Evolutionary conservation across 2,888 invertebrate species (phyloP).

Genomic region (Autographa pulchrina): DNA sequence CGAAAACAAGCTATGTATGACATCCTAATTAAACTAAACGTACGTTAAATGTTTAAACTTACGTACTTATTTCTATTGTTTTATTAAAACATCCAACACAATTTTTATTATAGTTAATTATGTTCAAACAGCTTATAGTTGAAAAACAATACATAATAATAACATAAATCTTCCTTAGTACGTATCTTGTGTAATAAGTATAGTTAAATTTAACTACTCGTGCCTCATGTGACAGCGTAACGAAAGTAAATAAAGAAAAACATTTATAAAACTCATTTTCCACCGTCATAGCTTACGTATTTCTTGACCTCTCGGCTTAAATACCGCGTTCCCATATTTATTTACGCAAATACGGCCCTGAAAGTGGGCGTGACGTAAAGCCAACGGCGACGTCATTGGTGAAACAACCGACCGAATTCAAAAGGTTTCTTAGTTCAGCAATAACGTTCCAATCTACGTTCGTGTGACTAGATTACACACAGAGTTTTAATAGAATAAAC

Average conservation of each 20-base stretch:
- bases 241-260: constrained; percentile 29
- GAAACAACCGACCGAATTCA: constrained; percentile 65
- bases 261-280: constrained; percentile 31
- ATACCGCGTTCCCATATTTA: constrained; percentile 71
- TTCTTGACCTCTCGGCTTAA: constrained; percentile 51
- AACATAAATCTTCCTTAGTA: not conserved
- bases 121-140: not conserved
- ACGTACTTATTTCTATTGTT: too few relatives aligned
- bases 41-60: too few relatives aligned
- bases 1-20: not conserved
- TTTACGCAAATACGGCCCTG: constrained; percentile 85
- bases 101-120: not conserved
- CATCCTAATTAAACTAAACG: too few relatives aligned
- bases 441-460: constrained; percentile 73
- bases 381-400: constrained; percentile 80
- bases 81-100: not conserved
- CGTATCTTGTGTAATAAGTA: not conserved
- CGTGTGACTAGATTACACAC: not conserved
- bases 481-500: not conserved
- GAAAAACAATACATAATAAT: not conserved
- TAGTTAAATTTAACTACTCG: constrained; percentile 11
- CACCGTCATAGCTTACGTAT: constrained; percentile 58
- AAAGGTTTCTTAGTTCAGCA: constrained; percentile 54
- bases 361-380: constrained; percentile 86
- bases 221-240: not conserved